Evolutionary conservation across 1,140 invertebrate genomes (phyloP).

Genomic region (Campodea augens): DNA sequence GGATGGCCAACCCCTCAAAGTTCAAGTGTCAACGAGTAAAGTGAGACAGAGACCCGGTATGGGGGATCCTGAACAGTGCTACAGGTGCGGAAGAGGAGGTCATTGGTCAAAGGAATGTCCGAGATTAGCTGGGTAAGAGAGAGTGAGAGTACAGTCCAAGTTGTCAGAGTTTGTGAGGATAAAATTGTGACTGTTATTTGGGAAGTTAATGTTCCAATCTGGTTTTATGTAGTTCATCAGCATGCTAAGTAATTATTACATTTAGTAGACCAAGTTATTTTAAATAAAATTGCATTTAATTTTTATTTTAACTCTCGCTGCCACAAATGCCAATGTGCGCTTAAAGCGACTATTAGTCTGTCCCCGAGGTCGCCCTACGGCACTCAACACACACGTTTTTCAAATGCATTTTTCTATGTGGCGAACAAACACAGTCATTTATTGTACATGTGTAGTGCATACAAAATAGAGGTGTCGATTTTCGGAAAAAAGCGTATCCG

Average conservation of each 20-base stretch:
- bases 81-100: slow-evolving; percentile 76
- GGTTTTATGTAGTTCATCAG: neutral
- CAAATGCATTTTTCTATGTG: too few species aligned
- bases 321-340: too few species aligned
- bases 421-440: too few species aligned
- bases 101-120: slow-evolving; percentile 92
- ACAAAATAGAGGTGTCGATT: too few species aligned
- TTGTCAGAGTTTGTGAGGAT: neutral
- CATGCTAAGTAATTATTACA: neutral
- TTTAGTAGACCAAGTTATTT: slow-evolving; percentile 2
- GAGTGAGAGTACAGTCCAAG: neutral
- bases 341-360: too few species aligned
- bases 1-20: slow-evolving; percentile 71
- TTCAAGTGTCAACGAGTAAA: slow-evolving; percentile 73
- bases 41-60: slow-evolving; percentile 81
- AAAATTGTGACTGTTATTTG: neutral
- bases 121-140: slow-evolving; percentile 23
- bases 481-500: too few species aligned
- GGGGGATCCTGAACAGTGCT: slow-evolving; percentile 86
- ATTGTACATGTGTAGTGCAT: too few species aligned
- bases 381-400: too few species aligned
- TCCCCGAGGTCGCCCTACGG: too few species aligned
- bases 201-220: neutral
- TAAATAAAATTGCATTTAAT: slow-evolving; percentile 1
- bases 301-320: too few species aligned